Percentiles rank a stretch among this genome's conserved stretches.
phyloP scores from a whole-genome alignment of 2,888 invertebrate species.

The Hydraecia micacea region DNA sequence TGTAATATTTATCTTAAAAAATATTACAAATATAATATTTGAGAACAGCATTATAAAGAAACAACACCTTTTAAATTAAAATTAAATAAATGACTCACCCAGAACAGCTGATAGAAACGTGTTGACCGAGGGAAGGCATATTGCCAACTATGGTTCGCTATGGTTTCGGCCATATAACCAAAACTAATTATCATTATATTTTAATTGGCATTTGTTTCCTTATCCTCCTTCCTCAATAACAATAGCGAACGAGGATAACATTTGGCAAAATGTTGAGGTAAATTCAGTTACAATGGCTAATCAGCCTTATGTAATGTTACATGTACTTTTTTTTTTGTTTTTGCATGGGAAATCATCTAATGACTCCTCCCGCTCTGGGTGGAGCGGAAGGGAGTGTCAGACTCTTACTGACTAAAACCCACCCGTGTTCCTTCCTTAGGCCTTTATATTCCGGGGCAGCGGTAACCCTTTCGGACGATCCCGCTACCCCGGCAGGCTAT shows the following conservation, averaged over 20 bases:
- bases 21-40: not conserved
- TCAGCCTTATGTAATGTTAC: too few relatives aligned
- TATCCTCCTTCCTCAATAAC: not conserved
- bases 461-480: too few relatives aligned
- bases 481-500: too few relatives aligned
- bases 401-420: too few relatives aligned
- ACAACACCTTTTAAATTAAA: not conserved
- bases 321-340: too few relatives aligned
- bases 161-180: not conserved
- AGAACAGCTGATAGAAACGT: not conserved
- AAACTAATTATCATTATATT: slow-evolving; percentile 29
- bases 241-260: not conserved
- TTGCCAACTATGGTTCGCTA: not conserved
- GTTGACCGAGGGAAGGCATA: not conserved
- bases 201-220: slow-evolving; percentile 5
- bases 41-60: not conserved
- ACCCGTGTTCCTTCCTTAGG: too few relatives aligned
- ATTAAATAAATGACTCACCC: slow-evolving; percentile 10
- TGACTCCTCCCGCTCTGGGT: too few relatives aligned
- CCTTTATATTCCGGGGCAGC: too few relatives aligned
- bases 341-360: too few relatives aligned
- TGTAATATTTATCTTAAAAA: not conserved
- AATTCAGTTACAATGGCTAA: not conserved
- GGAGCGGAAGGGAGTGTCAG: too few relatives aligned
- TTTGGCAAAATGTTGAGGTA: not conserved